phyloP scores from a whole-genome alignment of 2,888 invertebrate genomes.

The Patella ulyssiponensis region DNA sequence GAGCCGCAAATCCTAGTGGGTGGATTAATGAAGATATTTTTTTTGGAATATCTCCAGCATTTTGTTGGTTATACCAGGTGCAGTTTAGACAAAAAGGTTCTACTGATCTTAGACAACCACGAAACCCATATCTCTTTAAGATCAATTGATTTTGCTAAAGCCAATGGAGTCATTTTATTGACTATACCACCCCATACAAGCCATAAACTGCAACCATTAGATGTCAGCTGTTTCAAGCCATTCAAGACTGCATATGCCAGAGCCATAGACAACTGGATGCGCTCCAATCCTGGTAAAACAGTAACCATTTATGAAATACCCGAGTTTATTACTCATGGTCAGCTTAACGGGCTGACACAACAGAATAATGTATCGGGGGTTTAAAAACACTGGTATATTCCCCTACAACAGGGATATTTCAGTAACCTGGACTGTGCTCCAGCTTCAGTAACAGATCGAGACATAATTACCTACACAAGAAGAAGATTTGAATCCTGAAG shows the following conservation, averaged over 20 bases:
- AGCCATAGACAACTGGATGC: constrained; percentile 43
- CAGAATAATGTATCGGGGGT: constrained; percentile 29
- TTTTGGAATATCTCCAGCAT: constrained; percentile 41
- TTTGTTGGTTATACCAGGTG: constrained; percentile 30
- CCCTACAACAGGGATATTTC: too few relatives aligned
- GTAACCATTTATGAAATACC: constrained; percentile 49
- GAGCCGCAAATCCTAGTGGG: constrained; percentile 37
- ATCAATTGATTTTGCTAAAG: constrained; percentile 31
- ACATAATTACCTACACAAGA: neutral
- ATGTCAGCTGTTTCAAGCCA: constrained; percentile 53
- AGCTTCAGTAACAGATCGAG: constrained; percentile 15
- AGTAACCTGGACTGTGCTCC: constrained; percentile 3
- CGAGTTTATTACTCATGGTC: constrained; percentile 33
- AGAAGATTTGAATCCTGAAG: too few relatives aligned
- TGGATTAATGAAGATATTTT: constrained; percentile 62
- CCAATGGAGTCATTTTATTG: constrained; percentile 35
- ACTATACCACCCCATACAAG: constrained; percentile 58
- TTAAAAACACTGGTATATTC: constrained; percentile 32
- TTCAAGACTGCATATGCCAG: constrained; percentile 62
- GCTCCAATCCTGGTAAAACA: constrained; percentile 59
- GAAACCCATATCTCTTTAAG: too few relatives aligned
- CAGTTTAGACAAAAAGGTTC: constrained; percentile 17
- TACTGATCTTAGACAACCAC: constrained; percentile 32
- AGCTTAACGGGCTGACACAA: constrained; percentile 24
- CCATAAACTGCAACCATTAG: constrained; percentile 56